Evolutionary conservation across 2,888 invertebrate genomes (phyloP), one percentile per base, ranked within the genome.

Genomic region (Plagodis dolabraria): DNA sequence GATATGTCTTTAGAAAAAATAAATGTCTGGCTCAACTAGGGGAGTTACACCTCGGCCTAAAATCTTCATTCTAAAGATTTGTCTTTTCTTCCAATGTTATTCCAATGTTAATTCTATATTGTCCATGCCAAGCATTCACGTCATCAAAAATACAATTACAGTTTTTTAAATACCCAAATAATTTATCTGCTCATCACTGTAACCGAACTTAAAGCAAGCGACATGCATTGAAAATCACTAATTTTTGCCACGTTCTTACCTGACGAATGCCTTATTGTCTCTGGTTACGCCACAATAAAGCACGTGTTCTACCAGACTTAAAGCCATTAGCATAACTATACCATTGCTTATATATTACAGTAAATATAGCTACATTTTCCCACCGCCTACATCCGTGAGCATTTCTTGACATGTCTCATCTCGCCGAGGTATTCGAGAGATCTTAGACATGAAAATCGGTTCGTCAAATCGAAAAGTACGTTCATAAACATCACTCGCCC

Each of bases 401-500:
- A 33, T n/a, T 47, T 22, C 22, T 22, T 22, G 22, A 22, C 22
- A 22, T 22, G 2, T 22, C n/a, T 34, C 34, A 34, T 34, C 38
- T 38, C 42, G n/a, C n/a, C 42, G 10, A 9, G 9, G 9, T n/a
- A 42, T 36, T 11, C 35, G n/a, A 8, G n/a, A 8, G 7, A 36
- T 36, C 9, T 42, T 22, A 10, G n/a, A 40, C 6, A 67, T 69
- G 67, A 71, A 71, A 72, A 78, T 62, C 47, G 64, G 63, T 49
- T 40, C 44, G 22, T 70, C 67, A 69, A 73, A 71, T 70, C 64
- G 65, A 67, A 67, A 67, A 65, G 75, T 71, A 70, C 66, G 74
- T 76, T 46, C 12, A 47, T 75, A 79, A 81, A 79, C 76, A 78
- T 60, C 55, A 56, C 65, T 57, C 74, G 84, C 79, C 90, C 89